Conservation (phyloP, 2,113 vertebrate species). For the Prinia subflava region DNA sequence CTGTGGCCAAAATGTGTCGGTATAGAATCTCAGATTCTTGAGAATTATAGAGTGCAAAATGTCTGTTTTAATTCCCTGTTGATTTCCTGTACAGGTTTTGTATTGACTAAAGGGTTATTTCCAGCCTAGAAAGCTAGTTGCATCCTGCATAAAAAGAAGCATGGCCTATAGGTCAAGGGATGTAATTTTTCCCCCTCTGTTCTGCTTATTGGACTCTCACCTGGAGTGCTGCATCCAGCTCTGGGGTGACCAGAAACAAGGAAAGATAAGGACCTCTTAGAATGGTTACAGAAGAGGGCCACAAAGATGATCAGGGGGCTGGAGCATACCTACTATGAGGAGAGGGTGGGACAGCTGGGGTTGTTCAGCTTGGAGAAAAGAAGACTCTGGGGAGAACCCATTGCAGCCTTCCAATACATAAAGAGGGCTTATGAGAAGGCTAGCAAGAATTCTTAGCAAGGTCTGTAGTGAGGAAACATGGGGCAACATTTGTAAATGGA, state of each 20-base stretch:
- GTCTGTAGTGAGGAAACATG: neutral
- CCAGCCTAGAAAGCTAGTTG: neutral
- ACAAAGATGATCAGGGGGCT: neutral
- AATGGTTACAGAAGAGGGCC: neutral
- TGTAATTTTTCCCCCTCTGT: neutral
- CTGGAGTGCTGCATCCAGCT: neutral
- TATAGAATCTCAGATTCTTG: neutral
- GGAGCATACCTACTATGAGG: neutral
- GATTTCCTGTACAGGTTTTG: neutral
- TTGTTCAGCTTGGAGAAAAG: neutral
- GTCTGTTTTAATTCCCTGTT: neutral
- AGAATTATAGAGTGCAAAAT: neutral
- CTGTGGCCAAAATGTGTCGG: neutral
- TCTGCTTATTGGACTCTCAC: neutral
- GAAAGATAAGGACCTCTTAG: neutral
- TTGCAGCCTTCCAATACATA: neutral
- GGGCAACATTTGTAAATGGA: neutral
- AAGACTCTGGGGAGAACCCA: neutral
- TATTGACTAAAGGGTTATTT: neutral
- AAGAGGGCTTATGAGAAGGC: neutral
- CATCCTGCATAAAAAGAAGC: neutral
- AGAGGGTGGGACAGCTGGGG: neutral
- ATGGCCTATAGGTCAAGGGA: accelerated
- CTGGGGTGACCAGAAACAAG: neutral
- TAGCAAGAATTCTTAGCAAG: neutral